Conservation (phyloP, 2,113 vertebrate species). For the Patagioenas fasciata region DNA sequence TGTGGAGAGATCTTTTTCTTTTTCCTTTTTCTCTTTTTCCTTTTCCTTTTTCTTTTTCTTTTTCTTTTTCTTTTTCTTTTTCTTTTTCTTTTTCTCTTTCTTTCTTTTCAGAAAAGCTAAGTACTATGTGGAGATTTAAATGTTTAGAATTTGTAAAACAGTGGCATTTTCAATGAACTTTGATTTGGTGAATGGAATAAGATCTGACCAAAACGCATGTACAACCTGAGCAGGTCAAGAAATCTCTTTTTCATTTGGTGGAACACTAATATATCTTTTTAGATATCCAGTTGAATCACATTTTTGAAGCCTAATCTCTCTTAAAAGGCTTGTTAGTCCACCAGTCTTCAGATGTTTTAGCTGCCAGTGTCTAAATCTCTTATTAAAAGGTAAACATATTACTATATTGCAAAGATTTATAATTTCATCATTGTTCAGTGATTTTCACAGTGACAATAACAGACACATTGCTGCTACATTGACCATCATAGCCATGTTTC, state of each 20-base stretch:
- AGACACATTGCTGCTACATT: background rate
- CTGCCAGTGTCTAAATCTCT: background rate
- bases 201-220: background rate
- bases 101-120: background rate
- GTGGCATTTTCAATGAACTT: background rate
- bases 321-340: background rate
- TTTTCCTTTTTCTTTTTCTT: no score
- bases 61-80: rapidly evolving
- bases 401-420: background rate
- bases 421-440: background rate
- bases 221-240: background rate
- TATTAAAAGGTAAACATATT: background rate
- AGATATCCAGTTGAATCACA: background rate
- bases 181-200: background rate
- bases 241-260: background rate
- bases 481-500: background rate
- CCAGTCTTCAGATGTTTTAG: background rate
- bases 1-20: background rate
- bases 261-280: background rate
- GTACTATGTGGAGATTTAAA: background rate
- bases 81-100: background rate
- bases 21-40: rapidly evolving
- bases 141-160: background rate
- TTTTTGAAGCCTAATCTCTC: background rate
- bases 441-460: background rate